Evolutionary conservation across 2,888 invertebrate species (phyloP), one percentile per base, ranked within the genome.

Genomic region (Tinea trinotella): DNA sequence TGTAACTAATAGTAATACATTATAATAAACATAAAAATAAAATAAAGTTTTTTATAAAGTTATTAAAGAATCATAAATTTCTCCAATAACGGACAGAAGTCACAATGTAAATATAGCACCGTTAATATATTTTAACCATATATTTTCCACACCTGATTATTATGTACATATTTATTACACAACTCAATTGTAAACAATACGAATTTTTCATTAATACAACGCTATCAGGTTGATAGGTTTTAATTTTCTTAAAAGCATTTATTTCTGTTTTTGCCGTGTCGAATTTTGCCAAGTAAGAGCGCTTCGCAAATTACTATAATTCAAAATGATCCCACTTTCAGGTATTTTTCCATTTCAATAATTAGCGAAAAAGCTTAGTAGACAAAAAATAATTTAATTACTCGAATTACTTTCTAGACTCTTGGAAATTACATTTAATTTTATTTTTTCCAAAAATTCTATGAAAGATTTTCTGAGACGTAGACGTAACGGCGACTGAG

Each of bases 241-340:
- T 40, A 40, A 40, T 40, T 40, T 40, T 13, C 13, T 40, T 40
- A 40, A 40, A 40, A 40, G 40, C 40, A 13, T 40, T 40, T 40
- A 40, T 40, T 40, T 40, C 40, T 40, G 40, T 40, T 40, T 40
- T 40, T 40, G 6, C 15, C 2, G 13, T 15, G 40, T 12, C 40
- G 40, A 40, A 40, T 40, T 40, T 40, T 12, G 40, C 13, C n/a
- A 40, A 40, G 40, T 40, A 40, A 40, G 40, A 40, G 40, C 30
- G 30, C 40, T 15, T 40, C 12, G 15, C 15, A 40, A 40, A 40
- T 40, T 40, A 40, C 13, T 40, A 40, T 40, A 40, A 40, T 40
- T 40, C 1, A n/a, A 7, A 40, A 12, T 15, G 13, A 40, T 40
- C 10, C 35, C 4, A 35, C 12, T 12, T 35, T 35, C 24, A 35